Base-by-base conservation (phyloP, 2,888 invertebrate species). In the Pandemis heparana region DNA sequence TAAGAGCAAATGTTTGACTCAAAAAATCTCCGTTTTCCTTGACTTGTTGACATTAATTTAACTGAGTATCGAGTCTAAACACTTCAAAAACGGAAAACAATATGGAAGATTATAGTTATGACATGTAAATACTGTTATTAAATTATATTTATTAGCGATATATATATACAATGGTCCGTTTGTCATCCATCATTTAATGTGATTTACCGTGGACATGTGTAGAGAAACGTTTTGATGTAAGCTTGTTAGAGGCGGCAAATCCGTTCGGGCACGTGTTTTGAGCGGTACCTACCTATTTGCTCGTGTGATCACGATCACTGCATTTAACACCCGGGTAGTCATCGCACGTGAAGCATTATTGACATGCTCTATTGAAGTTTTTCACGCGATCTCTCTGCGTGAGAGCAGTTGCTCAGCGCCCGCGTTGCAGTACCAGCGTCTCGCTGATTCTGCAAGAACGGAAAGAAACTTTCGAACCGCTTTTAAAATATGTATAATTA, bases 381-480 rank as follows among this genome's bases (percentile, higher is more conserved):
- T 93, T 90, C 93, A 92, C 90, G 92, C 92, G 93, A 94, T 94
- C 93, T 94, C 94, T 91, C 93, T 83, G 81, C 85, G 83, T 89
- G 91, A 92, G 92, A 92, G 85, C 92, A 93, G 93, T 92, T 86
- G 85, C 75, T 78, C 79, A 85, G 89, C 89, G 91, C 82, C 80
- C 87, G 90, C 89, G 89, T 83, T 80, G 81, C 87, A 83, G 82
- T 79, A 82, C 81, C 83, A 85, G 85, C 89, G 88, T 84, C 84
- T 88, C 81, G 82, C 39, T 39, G 68, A 83, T 83, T 88, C 82
- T 60, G 38, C 43, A 51, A 43, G 32, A 41, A 23, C 66, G 8
- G 41, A 23, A 64, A 46, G 8, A 56, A 70, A 69, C 64, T 74
- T 74, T 74, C 70, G 8, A 65, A 69, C 69, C 14, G 62, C 23